Conservation (phyloP, 2,888 invertebrate species). For the Drosophila nr. perissopoda region DNA sequence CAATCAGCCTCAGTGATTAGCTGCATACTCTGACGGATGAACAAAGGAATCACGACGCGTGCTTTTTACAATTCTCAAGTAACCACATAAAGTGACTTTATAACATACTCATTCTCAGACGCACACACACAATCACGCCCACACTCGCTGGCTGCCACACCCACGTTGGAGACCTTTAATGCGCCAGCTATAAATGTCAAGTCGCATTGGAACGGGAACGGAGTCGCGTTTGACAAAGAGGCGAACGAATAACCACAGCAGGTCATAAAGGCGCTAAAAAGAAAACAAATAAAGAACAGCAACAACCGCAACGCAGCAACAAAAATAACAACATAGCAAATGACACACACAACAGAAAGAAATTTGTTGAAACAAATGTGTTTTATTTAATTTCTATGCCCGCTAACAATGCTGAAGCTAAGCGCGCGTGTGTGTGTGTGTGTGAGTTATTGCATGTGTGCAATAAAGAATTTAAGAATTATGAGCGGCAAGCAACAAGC, state of each 20-base stretch:
- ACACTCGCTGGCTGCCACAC: slow-evolving; percentile 15
- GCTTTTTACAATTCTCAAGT: slow-evolving; percentile 36
- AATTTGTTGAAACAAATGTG: slow-evolving; percentile 76
- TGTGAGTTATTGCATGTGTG: slow-evolving; percentile 22
- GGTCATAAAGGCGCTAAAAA: slow-evolving; percentile 56
- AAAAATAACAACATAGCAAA: slow-evolving; percentile 34
- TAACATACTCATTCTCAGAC: slow-evolving; percentile 43
- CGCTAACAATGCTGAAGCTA: slow-evolving; percentile 39
- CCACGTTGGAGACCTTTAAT: slow-evolving; percentile 67
- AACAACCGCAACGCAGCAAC: slow-evolving; percentile 22
- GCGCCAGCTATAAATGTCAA: slow-evolving; percentile 74
- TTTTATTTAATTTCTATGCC: slow-evolving; percentile 79
- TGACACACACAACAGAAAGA: slow-evolving; percentile 61
- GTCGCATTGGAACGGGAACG: slow-evolving; percentile 39
- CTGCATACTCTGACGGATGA: slow-evolving; percentile 5
- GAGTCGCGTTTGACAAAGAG: slow-evolving; percentile 52
- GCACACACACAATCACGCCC: slow-evolving; percentile 12
- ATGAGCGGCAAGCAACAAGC: slow-evolving; percentile 52
- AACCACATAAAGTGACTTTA: slow-evolving; percentile 51
- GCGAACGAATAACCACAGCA: slow-evolving; percentile 64
- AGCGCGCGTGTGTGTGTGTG: slow-evolving; percentile 7
- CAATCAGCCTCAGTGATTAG: slow-evolving; percentile 43
- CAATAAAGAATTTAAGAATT: slow-evolving; percentile 60
- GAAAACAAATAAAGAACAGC: slow-evolving; percentile 52
- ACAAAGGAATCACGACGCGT: slow-evolving; percentile 13